Percentiles rank a stretch among this genome's conserved stretches.
These are phyloP conservation scores for Tarsius wallacei DNA, from an alignment of 2,797 vertebrate species.

Conservation along the genomic window DNA sequence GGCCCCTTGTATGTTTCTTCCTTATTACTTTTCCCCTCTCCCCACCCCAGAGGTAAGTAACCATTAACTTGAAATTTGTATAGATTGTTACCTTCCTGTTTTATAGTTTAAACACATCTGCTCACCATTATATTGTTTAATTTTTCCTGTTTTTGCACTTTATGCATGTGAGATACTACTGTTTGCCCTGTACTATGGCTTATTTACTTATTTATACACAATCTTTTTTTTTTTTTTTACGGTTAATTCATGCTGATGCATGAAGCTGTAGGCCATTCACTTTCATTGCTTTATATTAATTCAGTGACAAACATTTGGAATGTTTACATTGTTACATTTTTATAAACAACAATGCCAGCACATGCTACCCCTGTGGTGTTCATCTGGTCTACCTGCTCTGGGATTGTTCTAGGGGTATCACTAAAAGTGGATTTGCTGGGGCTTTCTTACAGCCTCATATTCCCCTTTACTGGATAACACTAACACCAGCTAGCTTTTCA, in stretches of 20 bases:
- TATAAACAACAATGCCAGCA: neutral
- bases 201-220: neutral
- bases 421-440: neutral
- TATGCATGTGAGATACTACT: neutral
- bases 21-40: neutral
- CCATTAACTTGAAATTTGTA: neutral
- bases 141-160: neutral
- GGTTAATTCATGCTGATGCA: neutral
- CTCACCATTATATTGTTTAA: neutral
- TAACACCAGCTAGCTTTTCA: neutral
- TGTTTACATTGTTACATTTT: slow-evolving; percentile 13
- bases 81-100: neutral
- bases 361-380: neutral
- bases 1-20: neutral
- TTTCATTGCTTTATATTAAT: neutral
- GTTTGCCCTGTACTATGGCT: neutral
- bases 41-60: neutral
- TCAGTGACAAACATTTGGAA: neutral
- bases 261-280: neutral
- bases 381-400: neutral
- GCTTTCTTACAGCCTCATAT: rapidly evolving
- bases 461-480: neutral
- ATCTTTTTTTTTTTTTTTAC: neutral
- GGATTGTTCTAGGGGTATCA: neutral
- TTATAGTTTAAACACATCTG: neutral